Conservation (phyloP, 2,797 vertebrate genomes). For the Calcarius lapponicus region DNA sequence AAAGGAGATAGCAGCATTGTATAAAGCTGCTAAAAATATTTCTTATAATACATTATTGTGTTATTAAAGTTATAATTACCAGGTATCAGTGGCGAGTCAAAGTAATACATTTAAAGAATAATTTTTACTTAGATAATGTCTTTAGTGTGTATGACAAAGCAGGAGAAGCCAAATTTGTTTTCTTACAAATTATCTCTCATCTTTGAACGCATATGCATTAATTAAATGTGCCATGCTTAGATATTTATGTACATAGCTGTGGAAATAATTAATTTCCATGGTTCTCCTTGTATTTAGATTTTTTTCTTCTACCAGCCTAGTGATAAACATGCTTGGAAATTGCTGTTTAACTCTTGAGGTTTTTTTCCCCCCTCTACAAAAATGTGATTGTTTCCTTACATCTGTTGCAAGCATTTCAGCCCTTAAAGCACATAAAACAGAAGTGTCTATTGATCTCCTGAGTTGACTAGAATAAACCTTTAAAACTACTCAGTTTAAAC, state of each 20-base stretch:
- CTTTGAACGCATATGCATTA: slow-evolving; percentile 22
- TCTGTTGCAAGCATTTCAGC: neutral
- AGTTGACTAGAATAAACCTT: slow-evolving; percentile 32
- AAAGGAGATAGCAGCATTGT: neutral
- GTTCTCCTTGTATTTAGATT: neutral
- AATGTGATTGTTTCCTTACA: neutral
- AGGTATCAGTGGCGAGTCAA: neutral
- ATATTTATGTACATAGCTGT: slow-evolving; percentile 11
- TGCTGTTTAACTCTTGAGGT: neutral
- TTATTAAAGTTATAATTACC: slow-evolving; percentile 32
- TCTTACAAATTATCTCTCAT: slow-evolving; percentile 34
- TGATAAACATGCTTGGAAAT: neutral
- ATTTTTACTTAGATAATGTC: slow-evolving; percentile 12
- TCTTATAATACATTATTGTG: neutral
- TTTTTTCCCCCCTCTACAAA: neutral
- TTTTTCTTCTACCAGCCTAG: neutral
- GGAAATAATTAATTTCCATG: slow-evolving; percentile 16
- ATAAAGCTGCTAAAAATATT: neutral
- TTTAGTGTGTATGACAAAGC: neutral
- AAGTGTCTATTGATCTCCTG: slow-evolving; percentile 33
- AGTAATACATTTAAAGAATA: slow-evolving; percentile 13
- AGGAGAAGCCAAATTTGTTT: slow-evolving; percentile 7
- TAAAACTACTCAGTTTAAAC: neutral
- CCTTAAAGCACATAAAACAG: slow-evolving; percentile 30
- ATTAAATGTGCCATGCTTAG: neutral